Base-by-base conservation (phyloP, 2,888 invertebrate genomes). In the Thumatha senex region DNA sequence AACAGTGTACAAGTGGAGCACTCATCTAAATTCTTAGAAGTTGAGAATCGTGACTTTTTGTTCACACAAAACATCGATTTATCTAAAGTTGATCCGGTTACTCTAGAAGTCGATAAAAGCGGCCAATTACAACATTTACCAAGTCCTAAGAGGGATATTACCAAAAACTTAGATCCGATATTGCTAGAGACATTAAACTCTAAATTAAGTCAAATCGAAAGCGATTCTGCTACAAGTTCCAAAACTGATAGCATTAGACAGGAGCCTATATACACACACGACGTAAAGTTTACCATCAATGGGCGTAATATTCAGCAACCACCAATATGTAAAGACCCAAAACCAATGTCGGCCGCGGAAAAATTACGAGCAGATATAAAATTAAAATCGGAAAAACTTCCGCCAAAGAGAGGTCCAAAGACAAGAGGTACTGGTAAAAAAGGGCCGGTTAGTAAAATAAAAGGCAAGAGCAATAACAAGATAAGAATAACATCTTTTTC, bases 11-110 rank as follows among this genome's bases (percentile, higher is more conserved):
- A 87, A 67, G 72, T 79, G 1, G 81, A 92, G 54, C 76, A 84
- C 51, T 78, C 80, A 50, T 86, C 91, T 0, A 88, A 89, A 54
- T 92, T 89, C 58, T 77, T 92, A 45, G 92, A 91, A 60, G 91
- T 93, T 1, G 93, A 93, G 70, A 92, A 84, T 63, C 89, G 93
- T 38, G 93, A 93, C 61, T 95, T 95, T 81, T 82, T 95, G 14
- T 95, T 95, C 66, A 95, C 95, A 0, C 95, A 95, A 86, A 95
- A 95, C 72, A 95, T 95, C 49, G 95, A 95, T 78, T 82, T 95
- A 38, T 95, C 95, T 0, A 95, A 95, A 82, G 93, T 95, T 2
- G 94, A 95, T 82, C 95, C 95, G 0, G 92, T 95, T 8, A 95
- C 95, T 12, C 82, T 95, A 43, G 95, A 95, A 84, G 92, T 95